Conservation (phyloP, 35 echinoderm and acorn worm genomes). For the Antedon bifida region DNA sequence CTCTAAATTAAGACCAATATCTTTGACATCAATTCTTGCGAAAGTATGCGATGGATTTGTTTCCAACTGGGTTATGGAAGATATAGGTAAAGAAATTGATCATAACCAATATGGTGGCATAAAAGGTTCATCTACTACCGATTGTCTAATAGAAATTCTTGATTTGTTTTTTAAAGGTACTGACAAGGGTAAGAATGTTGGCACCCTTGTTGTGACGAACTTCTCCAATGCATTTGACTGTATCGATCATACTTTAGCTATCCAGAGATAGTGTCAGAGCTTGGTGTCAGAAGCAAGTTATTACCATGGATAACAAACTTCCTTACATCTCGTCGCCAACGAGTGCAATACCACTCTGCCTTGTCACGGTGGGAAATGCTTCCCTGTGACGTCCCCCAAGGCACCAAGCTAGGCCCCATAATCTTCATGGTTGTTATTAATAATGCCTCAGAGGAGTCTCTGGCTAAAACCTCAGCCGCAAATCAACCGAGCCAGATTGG, state of each 20-base stretch:
- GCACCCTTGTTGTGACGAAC: conserved; percentile 27
- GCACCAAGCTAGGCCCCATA: conserved; percentile 24
- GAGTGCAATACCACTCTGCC: not conserved
- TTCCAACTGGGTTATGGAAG: conserved; percentile 13
- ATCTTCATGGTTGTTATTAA: conserved; percentile 24
- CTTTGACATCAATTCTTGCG: conserved; percentile 11
- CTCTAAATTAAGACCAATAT: conserved; percentile 12
- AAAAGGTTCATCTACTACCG: conserved; percentile 18
- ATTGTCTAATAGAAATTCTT: conserved; percentile 11
- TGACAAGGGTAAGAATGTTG: not conserved
- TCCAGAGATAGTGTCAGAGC: not conserved
- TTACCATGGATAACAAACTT: conserved; percentile 29
- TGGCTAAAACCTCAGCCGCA: not conserved
- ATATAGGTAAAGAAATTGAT: not conserved
- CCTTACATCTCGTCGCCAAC: conserved; percentile 7
- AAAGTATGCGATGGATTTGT: conserved; percentile 32
- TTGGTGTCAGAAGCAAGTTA: conserved; percentile 9
- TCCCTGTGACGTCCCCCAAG: conserved; percentile 9
- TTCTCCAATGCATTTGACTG: conserved; percentile 41
- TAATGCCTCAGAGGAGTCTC: not conserved
- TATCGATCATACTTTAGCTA: conserved; percentile 14
- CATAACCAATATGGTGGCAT: conserved; percentile 20
- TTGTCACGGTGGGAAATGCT: conserved; percentile 1
- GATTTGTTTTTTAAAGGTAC: conserved; percentile 4
- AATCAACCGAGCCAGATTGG: not conserved